phyloP scores from a whole-genome alignment of 2,113 vertebrate species.

The Notarius quadriscutis region DNA sequence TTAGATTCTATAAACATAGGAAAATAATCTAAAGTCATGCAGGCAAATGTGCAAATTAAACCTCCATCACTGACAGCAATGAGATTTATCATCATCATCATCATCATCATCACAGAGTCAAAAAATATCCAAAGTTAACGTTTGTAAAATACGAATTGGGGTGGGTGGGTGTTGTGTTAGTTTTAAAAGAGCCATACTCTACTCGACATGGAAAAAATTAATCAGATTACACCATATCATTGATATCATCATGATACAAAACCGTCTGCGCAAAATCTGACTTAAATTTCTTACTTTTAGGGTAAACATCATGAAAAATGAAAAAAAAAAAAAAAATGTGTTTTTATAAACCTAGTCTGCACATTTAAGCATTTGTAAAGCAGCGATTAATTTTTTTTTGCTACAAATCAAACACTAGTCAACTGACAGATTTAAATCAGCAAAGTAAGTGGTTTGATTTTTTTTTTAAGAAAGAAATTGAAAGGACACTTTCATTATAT shows the following conservation, averaged over 20 bases:
- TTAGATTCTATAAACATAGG: constrained; percentile 31
- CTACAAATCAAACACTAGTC: constrained; percentile 12
- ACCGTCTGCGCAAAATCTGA: constrained; percentile 43
- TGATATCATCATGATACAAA: constrained; percentile 27
- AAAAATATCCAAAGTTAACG: constrained; percentile 15
- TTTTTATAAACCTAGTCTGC: constrained; percentile 21
- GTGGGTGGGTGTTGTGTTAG: background rate
- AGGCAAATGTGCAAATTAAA: constrained; percentile 41
- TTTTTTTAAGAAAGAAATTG: background rate
- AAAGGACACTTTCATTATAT: constrained; percentile 29
- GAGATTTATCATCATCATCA: background rate
- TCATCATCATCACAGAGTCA: constrained; percentile 1
- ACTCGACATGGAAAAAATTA: constrained; percentile 12
- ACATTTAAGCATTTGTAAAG: background rate
- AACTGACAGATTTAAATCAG: constrained; percentile 22
- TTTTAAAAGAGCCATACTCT: background rate
- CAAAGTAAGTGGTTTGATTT: background rate
- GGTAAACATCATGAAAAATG: constrained; percentile 17
- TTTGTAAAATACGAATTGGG: background rate
- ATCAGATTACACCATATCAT: background rate
- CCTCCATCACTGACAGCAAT: constrained; percentile 19
- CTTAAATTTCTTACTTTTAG: constrained; percentile 11
- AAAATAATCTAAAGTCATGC: constrained; percentile 26
- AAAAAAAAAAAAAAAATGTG: constrained; percentile 1
- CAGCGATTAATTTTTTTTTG: constrained; percentile 20